These are phyloP conservation scores for Athene noctua DNA, from an alignment of 2,113 vertebrate genomes.

Conservation along the genomic window DNA sequence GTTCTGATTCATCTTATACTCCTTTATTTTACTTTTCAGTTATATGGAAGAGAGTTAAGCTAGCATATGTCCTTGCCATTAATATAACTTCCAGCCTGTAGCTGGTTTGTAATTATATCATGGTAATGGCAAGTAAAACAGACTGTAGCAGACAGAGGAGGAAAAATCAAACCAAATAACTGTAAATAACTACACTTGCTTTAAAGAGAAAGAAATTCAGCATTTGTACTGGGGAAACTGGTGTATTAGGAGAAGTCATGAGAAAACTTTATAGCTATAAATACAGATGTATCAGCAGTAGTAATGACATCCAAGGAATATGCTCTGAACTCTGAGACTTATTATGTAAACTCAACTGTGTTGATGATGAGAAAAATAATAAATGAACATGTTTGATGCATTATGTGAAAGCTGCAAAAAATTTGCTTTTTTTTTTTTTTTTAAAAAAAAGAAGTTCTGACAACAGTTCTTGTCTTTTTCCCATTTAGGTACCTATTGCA, in stretches of 20 bases:
- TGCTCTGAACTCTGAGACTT: not conserved
- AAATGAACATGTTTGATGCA: not conserved
- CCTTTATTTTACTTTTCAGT: slow-evolving; percentile 41
- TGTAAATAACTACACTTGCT: not conserved
- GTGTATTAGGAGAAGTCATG: not conserved
- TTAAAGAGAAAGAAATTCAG: not conserved
- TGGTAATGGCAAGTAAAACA: not conserved
- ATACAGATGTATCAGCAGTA: not conserved
- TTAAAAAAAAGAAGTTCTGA: slow-evolving; percentile 65
- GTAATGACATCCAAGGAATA: not conserved
- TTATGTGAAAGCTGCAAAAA: not conserved
- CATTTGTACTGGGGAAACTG: not conserved
- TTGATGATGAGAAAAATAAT: not conserved
- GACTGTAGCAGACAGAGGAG: not conserved
- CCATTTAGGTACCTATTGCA: slow-evolving; percentile 77
- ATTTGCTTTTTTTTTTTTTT: not conserved
- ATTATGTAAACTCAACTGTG: not conserved
- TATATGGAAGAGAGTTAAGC: slow-evolving; percentile 2
- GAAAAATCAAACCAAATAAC: not conserved
- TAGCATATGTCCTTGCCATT: not conserved
- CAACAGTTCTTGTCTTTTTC: slow-evolving; percentile 63
- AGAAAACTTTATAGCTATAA: not conserved
- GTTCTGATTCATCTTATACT: slow-evolving; percentile 11
- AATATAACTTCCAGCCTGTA: slow-evolving; percentile 11
- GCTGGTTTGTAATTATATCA: slow-evolving; percentile 8